Base-by-base conservation (phyloP, 1,140 invertebrate genomes). In the Pseudomyrmex dendroicus region DNA sequence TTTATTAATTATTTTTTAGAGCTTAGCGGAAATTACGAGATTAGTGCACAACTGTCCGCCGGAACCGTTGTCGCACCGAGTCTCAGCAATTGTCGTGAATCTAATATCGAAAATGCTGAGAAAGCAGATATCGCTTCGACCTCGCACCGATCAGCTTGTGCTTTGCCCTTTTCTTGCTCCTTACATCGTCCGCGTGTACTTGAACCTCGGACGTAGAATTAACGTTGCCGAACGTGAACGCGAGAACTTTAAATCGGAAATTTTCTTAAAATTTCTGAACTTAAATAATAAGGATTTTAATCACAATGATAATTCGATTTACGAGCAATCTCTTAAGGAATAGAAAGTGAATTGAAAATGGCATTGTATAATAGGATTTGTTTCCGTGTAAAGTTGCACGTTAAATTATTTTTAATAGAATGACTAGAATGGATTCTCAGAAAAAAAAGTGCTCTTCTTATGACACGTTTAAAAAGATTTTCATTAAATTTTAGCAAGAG, bases 81-180 rank as follows among this genome's bases (percentile, higher is more conserved):
- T 77, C 44, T 90, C 86, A 9, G 25, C 9, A 2, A 54, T 84
- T 9, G 62, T 87, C 7, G 82, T 91, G 10, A 92, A 89, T 35
- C 44, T 94, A 0, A 84, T 93, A 84, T 93, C 90, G 12, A 94
- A 94, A 78, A 90, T 94, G 74, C 70, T 94, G 4, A 91, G 90
- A 8, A 92, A 92, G 80, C 86, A 91, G 44, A 59, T 88, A 10
- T 0, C 48, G 0, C 73, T 63, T n/a, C 90, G 93, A 70, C 92
- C 93, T 0, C 89, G 68, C 5, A 92, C 91, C 44, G 78, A 90
- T 48, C 91, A 91, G 44, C 73, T 94, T 0, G 44, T 93, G 3
- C 77, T 92, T 1, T 93, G 92, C 56, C 92, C 92, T 0, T 91
- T 89, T 54, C 86, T 94, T 1, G 84, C 90, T 2, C 86, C 89